These are phyloP conservation scores for Drosophila flavopinicola DNA, from an alignment of 2,888 invertebrate genomes.

Conservation along the genomic window DNA sequence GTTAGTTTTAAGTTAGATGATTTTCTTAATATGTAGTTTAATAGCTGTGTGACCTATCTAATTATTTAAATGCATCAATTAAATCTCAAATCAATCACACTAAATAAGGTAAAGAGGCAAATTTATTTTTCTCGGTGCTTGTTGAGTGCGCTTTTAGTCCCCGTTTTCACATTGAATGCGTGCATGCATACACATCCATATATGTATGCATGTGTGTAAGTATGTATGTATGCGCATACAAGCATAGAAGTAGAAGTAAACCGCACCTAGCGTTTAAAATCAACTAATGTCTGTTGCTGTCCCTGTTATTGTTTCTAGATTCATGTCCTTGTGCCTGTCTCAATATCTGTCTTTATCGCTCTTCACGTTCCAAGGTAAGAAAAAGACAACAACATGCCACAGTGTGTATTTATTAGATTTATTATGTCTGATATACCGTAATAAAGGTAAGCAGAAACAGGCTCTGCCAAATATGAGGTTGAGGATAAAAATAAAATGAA, in stretches of 20 bases:
- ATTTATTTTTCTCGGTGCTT: too few species aligned
- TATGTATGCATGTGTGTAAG: background rate
- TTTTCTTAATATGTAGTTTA: too few species aligned
- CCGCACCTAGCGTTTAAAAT: background rate
- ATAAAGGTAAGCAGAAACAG: constrained; percentile 8
- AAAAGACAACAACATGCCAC: background rate
- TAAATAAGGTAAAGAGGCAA: too few species aligned
- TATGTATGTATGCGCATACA: background rate
- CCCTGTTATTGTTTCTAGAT: constrained; percentile 9
- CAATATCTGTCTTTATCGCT: background rate
- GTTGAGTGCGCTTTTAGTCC: constrained; percentile 8
- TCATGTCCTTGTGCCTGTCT: too few species aligned
- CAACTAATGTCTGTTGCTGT: constrained; percentile 3
- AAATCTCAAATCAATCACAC: too few species aligned
- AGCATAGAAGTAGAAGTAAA: background rate
- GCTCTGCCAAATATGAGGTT: constrained; percentile 6
- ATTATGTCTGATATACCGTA: constrained; percentile 10
- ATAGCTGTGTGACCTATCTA: too few species aligned
- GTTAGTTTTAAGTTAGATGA: too few species aligned
- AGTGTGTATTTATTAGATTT: constrained; percentile 21
- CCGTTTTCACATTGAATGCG: constrained; percentile 1
- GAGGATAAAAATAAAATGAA: background rate
- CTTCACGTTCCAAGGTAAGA: too few species aligned
- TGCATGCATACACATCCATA: background rate
- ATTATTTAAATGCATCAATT: too few species aligned